phyloP scores from a whole-genome alignment of 2,888 invertebrate species.

The Volucella inflata region DNA sequence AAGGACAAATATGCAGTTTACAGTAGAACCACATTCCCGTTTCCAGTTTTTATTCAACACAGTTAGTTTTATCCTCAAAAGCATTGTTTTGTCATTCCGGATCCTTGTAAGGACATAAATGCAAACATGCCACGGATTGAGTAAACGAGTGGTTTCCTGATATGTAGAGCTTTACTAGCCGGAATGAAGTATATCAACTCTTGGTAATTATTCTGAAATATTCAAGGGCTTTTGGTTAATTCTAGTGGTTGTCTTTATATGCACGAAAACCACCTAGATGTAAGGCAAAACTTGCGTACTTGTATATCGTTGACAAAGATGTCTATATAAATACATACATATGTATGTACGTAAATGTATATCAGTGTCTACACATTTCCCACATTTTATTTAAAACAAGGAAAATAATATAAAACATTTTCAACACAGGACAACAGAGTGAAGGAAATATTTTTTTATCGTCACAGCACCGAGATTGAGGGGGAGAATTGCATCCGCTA shows the following conservation, averaged over 20 bases:
- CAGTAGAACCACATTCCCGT: conserved; percentile 63
- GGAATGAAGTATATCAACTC: conserved; percentile 61
- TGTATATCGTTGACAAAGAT: too few species aligned
- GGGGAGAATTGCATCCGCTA: conserved; percentile 65
- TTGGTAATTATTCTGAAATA: conserved; percentile 72
- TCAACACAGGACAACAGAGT: conserved; percentile 59
- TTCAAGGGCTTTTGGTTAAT: conserved; percentile 69
- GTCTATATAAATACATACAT: background rate
- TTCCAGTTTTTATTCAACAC: conserved; percentile 61
- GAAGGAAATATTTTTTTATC: conserved; percentile 64
- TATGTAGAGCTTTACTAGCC: conserved; percentile 55
- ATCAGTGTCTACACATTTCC: conserved; percentile 1
- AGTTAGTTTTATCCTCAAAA: conserved; percentile 65
- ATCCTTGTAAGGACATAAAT: conserved; percentile 71
- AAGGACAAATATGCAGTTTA: conserved; percentile 65
- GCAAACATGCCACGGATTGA: conserved; percentile 72
- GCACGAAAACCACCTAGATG: conserved; percentile 15
- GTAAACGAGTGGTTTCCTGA: conserved; percentile 74
- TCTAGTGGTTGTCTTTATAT: conserved; percentile 48
- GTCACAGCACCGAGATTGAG: conserved; percentile 71
- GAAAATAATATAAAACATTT: conserved; percentile 63
- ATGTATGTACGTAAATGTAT: background rate
- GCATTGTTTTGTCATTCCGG: conserved; percentile 74
- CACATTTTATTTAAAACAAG: conserved; percentile 58
- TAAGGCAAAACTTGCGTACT: conserved; percentile 20